Percentiles rank a stretch among this genome's conserved stretches.
Evolutionary conservation across 1,140 invertebrate genomes (phyloP).

Genomic region (Drosophila repletoides): DNA sequence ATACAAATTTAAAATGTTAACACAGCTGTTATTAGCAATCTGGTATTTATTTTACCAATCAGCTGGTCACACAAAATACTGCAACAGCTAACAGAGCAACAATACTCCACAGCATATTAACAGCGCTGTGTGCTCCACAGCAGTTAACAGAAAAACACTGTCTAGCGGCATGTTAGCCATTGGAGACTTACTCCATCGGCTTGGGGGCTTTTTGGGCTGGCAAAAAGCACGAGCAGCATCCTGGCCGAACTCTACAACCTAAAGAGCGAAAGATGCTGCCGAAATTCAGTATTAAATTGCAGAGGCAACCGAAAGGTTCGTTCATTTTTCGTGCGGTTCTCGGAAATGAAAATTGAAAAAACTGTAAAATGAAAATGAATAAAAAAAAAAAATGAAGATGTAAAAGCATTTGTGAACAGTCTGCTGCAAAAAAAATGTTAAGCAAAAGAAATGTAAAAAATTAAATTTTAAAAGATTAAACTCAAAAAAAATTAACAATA

Average conservation of each 20-base stretch:
- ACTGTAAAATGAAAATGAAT: constrained; percentile 50
- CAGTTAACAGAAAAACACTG: neutral
- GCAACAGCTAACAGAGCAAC: neutral
- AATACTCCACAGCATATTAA: neutral
- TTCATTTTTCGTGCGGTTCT: constrained; percentile 67
- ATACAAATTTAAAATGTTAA: too few relatives aligned
- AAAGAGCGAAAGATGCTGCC: constrained; percentile 30
- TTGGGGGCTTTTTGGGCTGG: constrained; percentile 35
- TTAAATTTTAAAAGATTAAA: constrained; percentile 28
- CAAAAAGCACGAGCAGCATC: constrained; percentile 40
- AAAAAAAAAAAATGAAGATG: constrained; percentile 28
- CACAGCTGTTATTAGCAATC: too few relatives aligned
- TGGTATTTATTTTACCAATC: neutral
- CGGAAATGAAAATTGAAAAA: too few relatives aligned
- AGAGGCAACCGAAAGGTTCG: constrained; percentile 48
- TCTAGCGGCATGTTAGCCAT: constrained; percentile 6
- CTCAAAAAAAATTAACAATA: neutral
- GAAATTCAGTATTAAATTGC: constrained; percentile 47
- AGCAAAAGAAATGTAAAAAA: constrained; percentile 39
- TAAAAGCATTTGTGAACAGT: too few relatives aligned
- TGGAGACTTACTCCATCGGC: constrained; percentile 4
- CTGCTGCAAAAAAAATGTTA: too few relatives aligned
- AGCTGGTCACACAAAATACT: constrained; percentile 6
- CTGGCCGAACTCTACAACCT: constrained; percentile 56
- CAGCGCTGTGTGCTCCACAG: neutral